These are phyloP conservation scores for Telmatherina bonti DNA, from an alignment of 2,797 vertebrate species.

Conservation along the genomic window DNA sequence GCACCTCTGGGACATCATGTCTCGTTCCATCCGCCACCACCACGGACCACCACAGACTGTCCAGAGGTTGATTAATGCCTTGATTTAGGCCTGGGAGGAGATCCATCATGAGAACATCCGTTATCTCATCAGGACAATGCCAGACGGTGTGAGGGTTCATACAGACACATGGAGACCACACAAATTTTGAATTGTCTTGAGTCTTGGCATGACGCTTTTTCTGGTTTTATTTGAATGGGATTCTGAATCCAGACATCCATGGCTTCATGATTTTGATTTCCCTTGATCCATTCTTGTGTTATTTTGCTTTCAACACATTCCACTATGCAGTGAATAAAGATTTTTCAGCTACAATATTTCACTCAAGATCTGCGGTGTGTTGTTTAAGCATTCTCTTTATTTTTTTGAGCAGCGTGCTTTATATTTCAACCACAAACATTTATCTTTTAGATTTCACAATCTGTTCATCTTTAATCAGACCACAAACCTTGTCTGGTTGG, in stretches of 20 bases:
- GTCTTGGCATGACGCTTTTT: background rate
- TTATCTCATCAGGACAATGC: background rate
- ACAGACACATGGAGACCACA: background rate
- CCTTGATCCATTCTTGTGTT: no score
- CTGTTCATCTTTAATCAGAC: background rate
- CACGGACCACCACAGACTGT: background rate
- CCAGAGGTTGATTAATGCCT: background rate
- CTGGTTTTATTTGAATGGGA: no score
- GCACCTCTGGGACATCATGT: background rate
- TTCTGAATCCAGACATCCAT: no score
- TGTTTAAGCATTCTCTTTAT: no score
- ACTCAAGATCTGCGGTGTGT: no score
- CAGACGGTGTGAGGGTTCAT: background rate
- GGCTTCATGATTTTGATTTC: no score
- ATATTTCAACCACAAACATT: no score
- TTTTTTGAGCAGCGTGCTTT: no score
- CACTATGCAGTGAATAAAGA: no score
- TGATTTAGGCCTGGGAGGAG: background rate
- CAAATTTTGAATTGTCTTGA: background rate
- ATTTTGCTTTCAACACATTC: no score
- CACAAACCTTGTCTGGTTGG: constrained; percentile 14
- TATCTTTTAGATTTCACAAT: no score
- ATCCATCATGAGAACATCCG: background rate
- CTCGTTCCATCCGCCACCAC: background rate
- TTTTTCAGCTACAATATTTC: no score